These are phyloP conservation scores for Xylocampa areola DNA, from an alignment of 2,888 invertebrate genomes.

Conservation along the genomic window DNA sequence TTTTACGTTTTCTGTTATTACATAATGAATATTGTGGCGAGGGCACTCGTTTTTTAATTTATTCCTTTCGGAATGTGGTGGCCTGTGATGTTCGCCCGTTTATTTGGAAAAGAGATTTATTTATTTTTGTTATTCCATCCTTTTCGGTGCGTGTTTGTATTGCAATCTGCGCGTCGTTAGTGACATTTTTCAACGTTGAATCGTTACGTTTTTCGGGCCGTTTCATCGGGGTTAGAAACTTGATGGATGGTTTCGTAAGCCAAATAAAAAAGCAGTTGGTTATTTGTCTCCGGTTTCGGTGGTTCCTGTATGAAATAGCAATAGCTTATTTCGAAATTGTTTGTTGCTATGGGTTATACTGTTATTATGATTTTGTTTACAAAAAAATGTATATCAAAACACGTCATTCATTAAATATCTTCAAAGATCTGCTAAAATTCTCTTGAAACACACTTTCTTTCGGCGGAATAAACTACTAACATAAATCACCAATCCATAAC, in stretches of 20 bases:
- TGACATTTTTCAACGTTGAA: constrained; percentile 41
- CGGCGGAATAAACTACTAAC: too few species aligned
- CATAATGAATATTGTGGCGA: constrained; percentile 41
- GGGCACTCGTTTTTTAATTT: constrained; percentile 27
- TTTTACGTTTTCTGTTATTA: constrained; percentile 36
- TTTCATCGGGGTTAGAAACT: constrained; percentile 40
- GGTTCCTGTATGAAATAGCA: not conserved
- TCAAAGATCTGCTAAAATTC: too few species aligned
- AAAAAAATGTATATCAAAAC: too few species aligned
- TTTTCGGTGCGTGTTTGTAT: constrained; percentile 25
- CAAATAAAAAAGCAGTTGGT: constrained; percentile 32
- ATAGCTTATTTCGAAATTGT: not conserved
- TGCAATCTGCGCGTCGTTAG: constrained; percentile 50
- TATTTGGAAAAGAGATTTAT: constrained; percentile 3
- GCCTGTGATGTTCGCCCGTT: constrained; percentile 14
- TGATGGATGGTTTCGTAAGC: constrained; percentile 40
- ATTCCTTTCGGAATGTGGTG: constrained; percentile 18
- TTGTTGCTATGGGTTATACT: too few species aligned
- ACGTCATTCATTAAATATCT: too few species aligned
- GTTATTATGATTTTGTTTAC: too few species aligned
- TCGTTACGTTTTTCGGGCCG: constrained; percentile 37
- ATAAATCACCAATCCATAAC: too few species aligned
- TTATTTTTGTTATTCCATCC: not conserved
- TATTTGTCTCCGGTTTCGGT: constrained; percentile 19
- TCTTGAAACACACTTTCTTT: too few species aligned